Conservation (phyloP, 1,140 invertebrate species). For the Drosophila punjabiensis region DNA sequence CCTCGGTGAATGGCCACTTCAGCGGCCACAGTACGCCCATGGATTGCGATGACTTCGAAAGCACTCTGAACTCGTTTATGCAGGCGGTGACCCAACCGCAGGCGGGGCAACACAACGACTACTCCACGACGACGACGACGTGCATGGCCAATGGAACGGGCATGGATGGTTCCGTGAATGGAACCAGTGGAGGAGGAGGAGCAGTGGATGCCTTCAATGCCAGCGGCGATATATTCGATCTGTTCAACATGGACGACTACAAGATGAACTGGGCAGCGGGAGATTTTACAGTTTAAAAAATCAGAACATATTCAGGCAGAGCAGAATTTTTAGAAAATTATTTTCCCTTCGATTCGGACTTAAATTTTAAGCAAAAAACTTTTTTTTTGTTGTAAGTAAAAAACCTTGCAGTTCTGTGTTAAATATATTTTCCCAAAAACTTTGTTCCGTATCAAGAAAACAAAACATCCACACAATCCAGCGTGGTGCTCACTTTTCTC, state of each 20-base stretch:
- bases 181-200: constrained; percentile 24
- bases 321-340: not conserved
- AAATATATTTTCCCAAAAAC: constrained; percentile 9
- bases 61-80: constrained; percentile 78
- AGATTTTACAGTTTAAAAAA: constrained; percentile 80
- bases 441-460: constrained; percentile 25
- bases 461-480: constrained; percentile 50
- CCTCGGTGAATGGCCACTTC: constrained; percentile 61
- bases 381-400: not conserved
- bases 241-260: constrained; percentile 85
- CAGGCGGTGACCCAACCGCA: constrained; percentile 68
- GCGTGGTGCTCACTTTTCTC: constrained; percentile 71
- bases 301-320: not conserved
- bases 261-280: constrained; percentile 84
- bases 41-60: constrained; percentile 85
- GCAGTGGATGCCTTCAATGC: constrained; percentile 73
- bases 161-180: constrained; percentile 9
- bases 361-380: not conserved
- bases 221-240: constrained; percentile 78
- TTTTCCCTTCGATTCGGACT: not conserved
- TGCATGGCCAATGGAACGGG: constrained; percentile 34
- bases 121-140: constrained; percentile 20
- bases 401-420: constrained; percentile 13
- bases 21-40: constrained; percentile 70
- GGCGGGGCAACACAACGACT: constrained; percentile 54